Percentiles rank a stretch among this genome's conserved stretches.
phyloP scores from a whole-genome alignment of 2,888 invertebrate genomes.

The Cosmopolites sordidus region DNA sequence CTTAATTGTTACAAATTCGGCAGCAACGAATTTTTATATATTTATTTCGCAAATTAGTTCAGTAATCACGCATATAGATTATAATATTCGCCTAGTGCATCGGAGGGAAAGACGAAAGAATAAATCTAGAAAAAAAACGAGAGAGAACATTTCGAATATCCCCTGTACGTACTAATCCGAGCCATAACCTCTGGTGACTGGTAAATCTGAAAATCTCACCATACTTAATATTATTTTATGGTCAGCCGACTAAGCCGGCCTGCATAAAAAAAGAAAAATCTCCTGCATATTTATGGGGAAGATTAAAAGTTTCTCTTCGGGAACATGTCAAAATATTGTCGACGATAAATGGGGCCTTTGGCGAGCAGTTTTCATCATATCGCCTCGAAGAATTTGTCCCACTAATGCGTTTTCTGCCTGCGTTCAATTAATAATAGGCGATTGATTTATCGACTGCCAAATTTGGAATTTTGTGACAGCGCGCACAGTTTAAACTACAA shows the following conservation, averaged over 20 bases:
- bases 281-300: constrained; percentile 3
- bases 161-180: constrained; percentile 1
- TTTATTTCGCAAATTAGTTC: too few species aligned
- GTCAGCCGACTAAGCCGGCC: not conserved
- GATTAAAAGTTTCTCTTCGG: constrained; percentile 8
- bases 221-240: constrained; percentile 14
- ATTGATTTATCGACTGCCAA: too few species aligned
- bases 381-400: not conserved
- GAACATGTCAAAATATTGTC: constrained; percentile 10
- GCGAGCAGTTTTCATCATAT: not conserved
- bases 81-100: too few species aligned
- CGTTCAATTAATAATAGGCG: too few species aligned
- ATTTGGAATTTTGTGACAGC: too few species aligned
- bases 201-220: not conserved
- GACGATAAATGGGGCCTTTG: constrained; percentile 4
- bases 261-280: constrained; percentile 5
- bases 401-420: too few species aligned
- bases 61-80: too few species aligned
- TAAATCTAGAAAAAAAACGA: too few species aligned
- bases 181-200: constrained; percentile 1
- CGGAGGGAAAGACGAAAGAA: too few species aligned
- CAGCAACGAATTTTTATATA: too few species aligned
- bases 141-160: not conserved
- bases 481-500: too few species aligned
- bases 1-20: too few species aligned